These are phyloP conservation scores for Tanypteryx hageni DNA, from an alignment of 2,888 invertebrate genomes.

Conservation along the genomic window DNA sequence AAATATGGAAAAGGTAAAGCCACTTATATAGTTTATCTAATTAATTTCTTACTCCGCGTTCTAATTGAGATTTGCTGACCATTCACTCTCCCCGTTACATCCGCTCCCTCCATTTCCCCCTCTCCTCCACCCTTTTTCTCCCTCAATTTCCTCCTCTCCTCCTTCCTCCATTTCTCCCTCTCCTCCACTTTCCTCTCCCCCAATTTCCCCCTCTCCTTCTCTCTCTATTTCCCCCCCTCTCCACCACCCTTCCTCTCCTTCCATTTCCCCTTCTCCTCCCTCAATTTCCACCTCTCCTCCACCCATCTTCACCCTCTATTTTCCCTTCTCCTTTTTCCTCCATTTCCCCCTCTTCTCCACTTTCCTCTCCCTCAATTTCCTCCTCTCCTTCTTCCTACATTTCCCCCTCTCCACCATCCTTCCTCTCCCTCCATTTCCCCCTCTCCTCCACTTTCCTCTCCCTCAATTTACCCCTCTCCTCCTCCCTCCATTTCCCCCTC, in stretches of 20 bases:
- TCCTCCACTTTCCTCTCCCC: neutral
- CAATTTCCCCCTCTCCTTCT: neutral
- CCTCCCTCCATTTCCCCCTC: neutral
- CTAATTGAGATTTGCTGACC: neutral
- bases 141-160: neutral
- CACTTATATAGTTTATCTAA: neutral
- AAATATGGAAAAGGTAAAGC: neutral
- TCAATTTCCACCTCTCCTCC: neutral
- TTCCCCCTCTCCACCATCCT: neutral
- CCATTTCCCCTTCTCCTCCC: neutral
- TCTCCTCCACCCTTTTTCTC: neutral
- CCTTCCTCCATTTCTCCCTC: neutral
- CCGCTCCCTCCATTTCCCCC: neutral
- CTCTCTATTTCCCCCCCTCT: neutral
- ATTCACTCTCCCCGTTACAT: neutral
- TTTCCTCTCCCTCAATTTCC: neutral
- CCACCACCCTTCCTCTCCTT: neutral
- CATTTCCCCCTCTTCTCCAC: neutral
- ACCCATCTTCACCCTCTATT: neutral
- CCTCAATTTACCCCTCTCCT: neutral
- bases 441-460: neutral
- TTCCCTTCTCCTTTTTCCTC: neutral
- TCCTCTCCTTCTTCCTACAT: neutral
- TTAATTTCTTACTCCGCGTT: neutral
- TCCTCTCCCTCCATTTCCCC: neutral